phyloP scores from a whole-genome alignment of 2,797 vertebrate species.

The Bradypus variegatus region DNA sequence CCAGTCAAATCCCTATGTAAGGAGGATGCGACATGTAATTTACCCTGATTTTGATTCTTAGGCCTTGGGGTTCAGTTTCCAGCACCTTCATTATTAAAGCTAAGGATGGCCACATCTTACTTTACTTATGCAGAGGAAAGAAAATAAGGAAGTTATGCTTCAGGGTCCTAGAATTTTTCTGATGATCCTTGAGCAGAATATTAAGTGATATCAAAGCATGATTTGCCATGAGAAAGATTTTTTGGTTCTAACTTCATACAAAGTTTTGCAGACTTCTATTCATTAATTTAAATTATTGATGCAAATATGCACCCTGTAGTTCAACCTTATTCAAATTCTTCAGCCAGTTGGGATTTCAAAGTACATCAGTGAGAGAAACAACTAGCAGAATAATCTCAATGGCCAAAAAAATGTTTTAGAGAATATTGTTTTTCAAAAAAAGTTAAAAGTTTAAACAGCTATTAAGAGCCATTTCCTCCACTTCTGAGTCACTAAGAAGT shows the following conservation, averaged over 20 bases:
- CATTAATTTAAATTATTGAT: slow-evolving; percentile 16
- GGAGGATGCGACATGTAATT: not conserved
- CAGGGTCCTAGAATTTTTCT: slow-evolving; percentile 12
- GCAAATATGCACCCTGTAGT: slow-evolving; percentile 10
- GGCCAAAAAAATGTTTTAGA: slow-evolving; percentile 8
- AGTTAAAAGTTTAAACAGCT: slow-evolving; percentile 38
- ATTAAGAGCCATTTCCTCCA: slow-evolving; percentile 46
- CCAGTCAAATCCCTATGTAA: not conserved
- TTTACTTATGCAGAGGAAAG: not conserved
- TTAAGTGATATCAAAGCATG: slow-evolving; percentile 24
- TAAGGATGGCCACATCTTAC: not conserved
- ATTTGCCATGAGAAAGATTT: not conserved
- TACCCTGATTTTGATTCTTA: not conserved
- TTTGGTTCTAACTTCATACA: not conserved
- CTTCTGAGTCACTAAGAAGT: slow-evolving; percentile 40
- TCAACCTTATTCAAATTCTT: slow-evolving; percentile 20
- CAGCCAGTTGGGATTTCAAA: slow-evolving; percentile 38
- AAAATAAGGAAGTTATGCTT: not conserved
- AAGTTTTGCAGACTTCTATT: slow-evolving; percentile 21
- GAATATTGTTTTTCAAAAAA: slow-evolving; percentile 35
- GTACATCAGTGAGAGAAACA: not conserved
- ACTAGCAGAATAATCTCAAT: slow-evolving; percentile 10
- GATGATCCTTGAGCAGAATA: slow-evolving; percentile 1
- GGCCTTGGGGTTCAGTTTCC: not conserved
- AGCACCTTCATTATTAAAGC: not conserved